Conservation (phyloP, 2,888 invertebrate species). For the Leucozona laternaria region DNA sequence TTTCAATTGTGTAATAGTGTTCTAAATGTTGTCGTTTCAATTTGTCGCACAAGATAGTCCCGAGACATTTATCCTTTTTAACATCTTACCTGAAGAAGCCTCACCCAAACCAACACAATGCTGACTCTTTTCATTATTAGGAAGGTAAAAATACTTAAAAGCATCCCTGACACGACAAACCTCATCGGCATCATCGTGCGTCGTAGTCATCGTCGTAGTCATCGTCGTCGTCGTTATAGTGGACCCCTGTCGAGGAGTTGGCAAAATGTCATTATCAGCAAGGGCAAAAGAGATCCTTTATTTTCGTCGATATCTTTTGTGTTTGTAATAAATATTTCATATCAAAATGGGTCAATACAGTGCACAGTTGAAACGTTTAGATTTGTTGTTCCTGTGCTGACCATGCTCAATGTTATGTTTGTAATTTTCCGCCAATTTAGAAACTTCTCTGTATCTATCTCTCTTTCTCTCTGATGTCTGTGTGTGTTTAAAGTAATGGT, state of each 20-base stretch:
- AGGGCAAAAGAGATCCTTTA: slow-evolving; percentile 38
- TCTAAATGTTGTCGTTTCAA: slow-evolving; percentile 67
- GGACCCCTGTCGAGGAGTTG: slow-evolving; percentile 65
- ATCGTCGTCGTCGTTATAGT: slow-evolving; percentile 35
- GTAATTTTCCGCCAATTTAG: slow-evolving; percentile 74
- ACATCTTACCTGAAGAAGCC: slow-evolving; percentile 57
- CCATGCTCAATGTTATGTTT: slow-evolving; percentile 70
- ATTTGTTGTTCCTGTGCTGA: slow-evolving; percentile 40
- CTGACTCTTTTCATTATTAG: slow-evolving; percentile 40
- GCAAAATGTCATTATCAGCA: slow-evolving; percentile 74
- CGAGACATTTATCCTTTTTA: slow-evolving; percentile 42
- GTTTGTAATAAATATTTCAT: slow-evolving; percentile 69
- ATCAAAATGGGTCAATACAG: slow-evolving; percentile 61
- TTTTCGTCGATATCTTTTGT: slow-evolving; percentile 37
- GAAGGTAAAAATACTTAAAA: neutral
- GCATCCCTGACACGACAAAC: slow-evolving; percentile 20
- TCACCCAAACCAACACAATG: slow-evolving; percentile 31
- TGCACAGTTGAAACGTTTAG: slow-evolving; percentile 36
- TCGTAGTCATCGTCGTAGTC: slow-evolving; percentile 19
- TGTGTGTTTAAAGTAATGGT: slow-evolving; percentile 19
- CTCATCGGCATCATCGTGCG: neutral
- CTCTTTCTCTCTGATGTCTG: neutral
- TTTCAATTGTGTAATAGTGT: slow-evolving; percentile 36
- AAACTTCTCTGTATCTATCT: slow-evolving; percentile 5
- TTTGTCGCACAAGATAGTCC: slow-evolving; percentile 61